Evolutionary conservation across 2,797 vertebrate species (phyloP), one percentile per base, ranked within the genome.

Genomic region (Heteromormyrus szaboi): DNA sequence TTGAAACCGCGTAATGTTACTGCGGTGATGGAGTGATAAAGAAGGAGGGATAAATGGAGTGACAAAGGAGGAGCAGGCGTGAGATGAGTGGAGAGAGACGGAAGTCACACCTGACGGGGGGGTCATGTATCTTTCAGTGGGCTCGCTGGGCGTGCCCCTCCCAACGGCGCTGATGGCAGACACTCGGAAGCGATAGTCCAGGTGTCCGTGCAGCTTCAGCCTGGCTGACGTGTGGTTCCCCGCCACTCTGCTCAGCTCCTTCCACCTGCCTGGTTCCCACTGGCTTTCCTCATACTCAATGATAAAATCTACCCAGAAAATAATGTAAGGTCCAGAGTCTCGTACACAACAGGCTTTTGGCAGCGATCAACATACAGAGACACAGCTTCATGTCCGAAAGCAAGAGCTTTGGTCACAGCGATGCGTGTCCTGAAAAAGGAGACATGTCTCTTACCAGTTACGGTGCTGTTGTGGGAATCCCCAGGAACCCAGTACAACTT

Each of bases 121-220:
- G 1, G 98, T 99, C 2, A 94, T 94, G 29, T 97, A 95, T 91
- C 93, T 95, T 86, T 96, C 94, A 0, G 97, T 97, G 0, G 97
- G 95, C 90, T 91, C 93, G 89, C 98, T 99, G 0, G 98, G 96
- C 85, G 89, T 94, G 89, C 98, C 97, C 76, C 93, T 95, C 85
- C 98, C 98, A 1, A 99, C 95, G 0, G 91, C 94, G 5, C 99
- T 99, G 85, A 97, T 89, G 0, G 97, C 97, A 2, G 94, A 91
- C 29, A 99, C 96, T 44, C 97, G 96, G 92, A 99, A 99, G 91
- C 96, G 97, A 92, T 99, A 99, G 89, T 96, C 95, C 90, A 97
- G 93, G 19, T 97, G 95, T 0, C 98, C 97, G 0, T 95, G 92
- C 88, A 99, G 93, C 0, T 92, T 22, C 90, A 98, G 81, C 85